Conservation (phyloP, 1,140 invertebrate genomes). For the Drosophila nigromelanica region DNA sequence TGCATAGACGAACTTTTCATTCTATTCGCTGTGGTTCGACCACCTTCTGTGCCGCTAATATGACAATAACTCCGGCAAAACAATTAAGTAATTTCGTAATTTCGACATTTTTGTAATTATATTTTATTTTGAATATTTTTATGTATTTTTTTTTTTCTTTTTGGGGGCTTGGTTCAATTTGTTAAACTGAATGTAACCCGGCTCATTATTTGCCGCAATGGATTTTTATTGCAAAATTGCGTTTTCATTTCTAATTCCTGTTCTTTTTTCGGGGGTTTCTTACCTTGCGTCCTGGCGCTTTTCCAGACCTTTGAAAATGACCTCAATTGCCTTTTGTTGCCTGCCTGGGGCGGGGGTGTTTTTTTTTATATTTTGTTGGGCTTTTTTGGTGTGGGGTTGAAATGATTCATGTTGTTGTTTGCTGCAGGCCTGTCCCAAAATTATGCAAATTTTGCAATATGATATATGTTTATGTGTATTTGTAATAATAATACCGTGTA, state of each 20-base stretch:
- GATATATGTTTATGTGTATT: constrained; percentile 34
- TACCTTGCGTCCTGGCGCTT: too few relatives aligned
- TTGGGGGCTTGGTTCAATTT: constrained; percentile 47
- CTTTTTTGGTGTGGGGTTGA: not conserved
- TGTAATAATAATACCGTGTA: constrained; percentile 15
- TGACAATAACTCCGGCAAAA: constrained; percentile 36
- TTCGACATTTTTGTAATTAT: constrained; percentile 22
- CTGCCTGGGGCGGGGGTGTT: constrained; percentile 1
- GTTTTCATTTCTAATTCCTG: constrained; percentile 68
- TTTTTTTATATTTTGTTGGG: not conserved
- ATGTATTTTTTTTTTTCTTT: not conserved
- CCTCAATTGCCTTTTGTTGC: constrained; percentile 34
- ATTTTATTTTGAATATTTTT: not conserved
- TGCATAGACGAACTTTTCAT: constrained; percentile 41
- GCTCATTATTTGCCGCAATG: constrained; percentile 55
- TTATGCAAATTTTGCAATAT: constrained; percentile 51
- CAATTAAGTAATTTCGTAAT: constrained; percentile 62
- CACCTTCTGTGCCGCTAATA: constrained; percentile 63
- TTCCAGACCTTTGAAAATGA: constrained; percentile 1
- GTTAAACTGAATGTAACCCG: constrained; percentile 4
- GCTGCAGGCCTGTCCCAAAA: constrained; percentile 22
- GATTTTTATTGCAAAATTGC: constrained; percentile 80
- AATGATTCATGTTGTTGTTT: constrained; percentile 27
- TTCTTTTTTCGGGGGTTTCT: not conserved
- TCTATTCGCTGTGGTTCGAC: constrained; percentile 17